phyloP scores from a whole-genome alignment of 1,140 invertebrate genomes.

The Anoplolepis gracilipes region DNA sequence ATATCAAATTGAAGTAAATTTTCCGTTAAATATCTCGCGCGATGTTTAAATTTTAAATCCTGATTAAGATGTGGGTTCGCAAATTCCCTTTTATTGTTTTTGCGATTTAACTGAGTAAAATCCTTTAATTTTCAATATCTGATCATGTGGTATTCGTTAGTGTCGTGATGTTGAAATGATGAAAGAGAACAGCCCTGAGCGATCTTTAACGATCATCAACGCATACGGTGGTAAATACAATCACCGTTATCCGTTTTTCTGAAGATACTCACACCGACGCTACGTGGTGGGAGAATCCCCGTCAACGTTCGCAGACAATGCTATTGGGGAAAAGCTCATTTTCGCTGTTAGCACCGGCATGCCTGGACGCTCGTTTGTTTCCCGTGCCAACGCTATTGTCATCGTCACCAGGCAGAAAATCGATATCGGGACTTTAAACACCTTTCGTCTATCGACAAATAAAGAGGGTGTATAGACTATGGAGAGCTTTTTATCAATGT shows the following conservation, averaged over 20 bases:
- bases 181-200: conserved; percentile 4
- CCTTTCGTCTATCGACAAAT: conserved; percentile 48
- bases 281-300: not conserved
- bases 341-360: conserved; percentile 72
- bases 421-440: conserved; percentile 69
- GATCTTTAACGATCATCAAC: conserved; percentile 5
- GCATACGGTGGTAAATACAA: conserved; percentile 2
- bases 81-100: not conserved
- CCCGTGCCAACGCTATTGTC: conserved; percentile 69
- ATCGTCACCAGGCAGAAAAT: conserved; percentile 66
- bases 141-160: not conserved
- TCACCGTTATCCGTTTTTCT: conserved; percentile 36
- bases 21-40: not conserved
- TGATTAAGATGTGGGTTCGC: not conserved
- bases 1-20: not conserved
- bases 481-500: conserved; percentile 7
- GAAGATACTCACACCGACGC: not conserved
- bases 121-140: not conserved
- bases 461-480: conserved; percentile 2
- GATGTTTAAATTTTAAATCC: not conserved
- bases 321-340: conserved; percentile 76
- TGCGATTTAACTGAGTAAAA: not conserved
- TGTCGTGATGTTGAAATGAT: not conserved
- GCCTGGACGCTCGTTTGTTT: conserved; percentile 77
- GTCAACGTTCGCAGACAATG: conserved; percentile 32